Percentiles rank a stretch among this genome's conserved stretches.
Conservation (phyloP, 1,140 invertebrate genomes). For the Leptonema lineaticorne region DNA sequence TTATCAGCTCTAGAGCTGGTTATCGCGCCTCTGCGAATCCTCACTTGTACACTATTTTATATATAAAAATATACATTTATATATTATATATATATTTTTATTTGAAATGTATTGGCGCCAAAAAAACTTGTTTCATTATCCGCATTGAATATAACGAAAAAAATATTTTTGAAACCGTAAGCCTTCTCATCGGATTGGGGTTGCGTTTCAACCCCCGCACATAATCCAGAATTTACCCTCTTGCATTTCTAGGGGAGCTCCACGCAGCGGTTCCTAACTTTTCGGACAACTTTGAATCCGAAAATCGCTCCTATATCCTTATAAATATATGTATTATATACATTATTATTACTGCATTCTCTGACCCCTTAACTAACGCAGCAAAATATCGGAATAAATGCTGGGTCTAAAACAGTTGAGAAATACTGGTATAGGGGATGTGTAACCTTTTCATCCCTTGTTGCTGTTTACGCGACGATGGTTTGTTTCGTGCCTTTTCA, state of each 20-base stretch:
- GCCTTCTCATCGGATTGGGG: background rate
- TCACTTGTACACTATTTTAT: background rate
- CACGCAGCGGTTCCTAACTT: no score
- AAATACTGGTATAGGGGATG: background rate
- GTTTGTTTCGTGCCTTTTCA: background rate
- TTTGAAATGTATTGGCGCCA: background rate
- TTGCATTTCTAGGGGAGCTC: constrained; percentile 10
- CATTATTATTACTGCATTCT: no score
- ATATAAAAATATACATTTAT: background rate
- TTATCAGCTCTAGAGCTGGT: constrained; percentile 16
- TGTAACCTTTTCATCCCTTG: constrained; percentile 5
- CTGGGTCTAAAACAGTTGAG: no score
- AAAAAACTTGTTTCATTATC: background rate
- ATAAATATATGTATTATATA: no score
- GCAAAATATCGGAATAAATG: no score
- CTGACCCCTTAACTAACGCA: no score
- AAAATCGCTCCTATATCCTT: no score
- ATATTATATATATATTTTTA: background rate
- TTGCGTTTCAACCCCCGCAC: background rate
- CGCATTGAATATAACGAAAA: constrained; percentile 15
- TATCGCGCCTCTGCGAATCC: constrained; percentile 6
- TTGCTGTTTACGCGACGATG: background rate
- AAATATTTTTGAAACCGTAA: constrained; percentile 6
- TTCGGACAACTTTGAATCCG: no score
- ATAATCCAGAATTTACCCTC: background rate